A percentile compares a stretch with the other conserved stretches of the same genome.
phyloP scores from a whole-genome alignment of 2,888 invertebrate species.

The Aethes cnicana region DNA sequence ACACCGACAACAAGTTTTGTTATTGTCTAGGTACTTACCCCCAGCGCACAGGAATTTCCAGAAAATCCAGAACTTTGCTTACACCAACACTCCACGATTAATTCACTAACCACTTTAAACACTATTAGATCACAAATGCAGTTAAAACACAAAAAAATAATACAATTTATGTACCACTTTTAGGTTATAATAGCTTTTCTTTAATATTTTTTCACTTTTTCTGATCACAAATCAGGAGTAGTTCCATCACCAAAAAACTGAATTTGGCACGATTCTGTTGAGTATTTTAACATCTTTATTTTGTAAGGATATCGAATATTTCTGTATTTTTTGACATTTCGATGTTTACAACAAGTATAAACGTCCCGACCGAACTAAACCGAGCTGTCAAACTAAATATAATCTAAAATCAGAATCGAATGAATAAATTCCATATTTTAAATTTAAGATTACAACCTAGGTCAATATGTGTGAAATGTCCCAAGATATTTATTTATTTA shows the following conservation, averaged over 20 bases:
- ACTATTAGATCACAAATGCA: slow-evolving; percentile 1
- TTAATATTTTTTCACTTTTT: neutral
- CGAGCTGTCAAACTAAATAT: slow-evolving; percentile 27
- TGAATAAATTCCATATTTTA: neutral
- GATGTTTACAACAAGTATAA: slow-evolving; percentile 45
- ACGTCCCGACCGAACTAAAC: slow-evolving; percentile 11
- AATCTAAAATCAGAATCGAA: slow-evolving; percentile 20
- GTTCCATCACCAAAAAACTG: neutral
- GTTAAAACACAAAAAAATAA: slow-evolving; percentile 15
- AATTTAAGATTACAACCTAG: neutral
- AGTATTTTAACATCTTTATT: neutral
- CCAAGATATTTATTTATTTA: too few relatives aligned
- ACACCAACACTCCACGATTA: slow-evolving; percentile 3
- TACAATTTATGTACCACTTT: slow-evolving; percentile 13
- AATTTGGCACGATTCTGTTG: neutral
- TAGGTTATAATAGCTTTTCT: slow-evolving; percentile 25
- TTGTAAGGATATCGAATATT: slow-evolving; percentile 3
- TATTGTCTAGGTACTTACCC: slow-evolving; percentile 29
- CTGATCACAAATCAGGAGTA: neutral
- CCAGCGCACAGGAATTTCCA: slow-evolving; percentile 6
- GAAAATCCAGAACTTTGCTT: slow-evolving; percentile 12
- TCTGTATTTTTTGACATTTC: slow-evolving; percentile 42
- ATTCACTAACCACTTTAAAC: slow-evolving; percentile 12
- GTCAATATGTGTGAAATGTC: too few relatives aligned
- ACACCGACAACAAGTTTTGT: slow-evolving; percentile 21